A percentile compares a stretch with the other conserved stretches of the same genome.
Evolutionary conservation across 2,888 invertebrate species (phyloP).

Genomic region (Aleiodes leptofemur): DNA sequence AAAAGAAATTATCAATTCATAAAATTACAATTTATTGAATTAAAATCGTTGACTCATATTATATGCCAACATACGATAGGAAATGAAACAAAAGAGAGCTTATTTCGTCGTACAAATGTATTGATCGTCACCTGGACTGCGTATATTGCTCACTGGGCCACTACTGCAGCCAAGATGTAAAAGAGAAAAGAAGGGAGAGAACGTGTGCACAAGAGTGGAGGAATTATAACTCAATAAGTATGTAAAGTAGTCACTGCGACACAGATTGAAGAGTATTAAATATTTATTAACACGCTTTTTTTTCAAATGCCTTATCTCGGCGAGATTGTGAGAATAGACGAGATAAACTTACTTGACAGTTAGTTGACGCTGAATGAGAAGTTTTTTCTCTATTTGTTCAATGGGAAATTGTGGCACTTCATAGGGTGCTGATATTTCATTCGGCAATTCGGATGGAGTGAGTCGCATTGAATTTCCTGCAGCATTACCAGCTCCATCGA

Average conservation of each 20-base stretch:
- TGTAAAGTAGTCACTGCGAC: slow-evolving; percentile 18
- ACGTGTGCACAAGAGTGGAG: neutral
- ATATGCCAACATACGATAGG: slow-evolving; percentile 22
- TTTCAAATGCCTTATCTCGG: neutral
- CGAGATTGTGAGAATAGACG: neutral
- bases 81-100: slow-evolving; percentile 38
- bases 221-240: slow-evolving; percentile 8
- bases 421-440: slow-evolving; percentile 96
- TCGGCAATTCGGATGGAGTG: slow-evolving; percentile 81
- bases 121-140: slow-evolving; percentile 59
- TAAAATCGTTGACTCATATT: slow-evolving; percentile 25
- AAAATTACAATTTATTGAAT: slow-evolving; percentile 49
- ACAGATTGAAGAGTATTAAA: neutral
- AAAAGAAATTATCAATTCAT: slow-evolving; percentile 22
- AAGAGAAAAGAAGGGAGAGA: slow-evolving; percentile 10
- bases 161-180: slow-evolving; percentile 10
- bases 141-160: slow-evolving; percentile 44
- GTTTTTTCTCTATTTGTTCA: slow-evolving; percentile 95
- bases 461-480: slow-evolving; percentile 73
- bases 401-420: slow-evolving; percentile 99
- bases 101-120: slow-evolving; percentile 56
- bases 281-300: neutral
- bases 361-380: slow-evolving; percentile 91
- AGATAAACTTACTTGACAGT: slow-evolving; percentile 87
- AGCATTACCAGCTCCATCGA: slow-evolving; percentile 72